Evolutionary conservation across 2,797 vertebrate genomes (phyloP).

Genomic region (Hylomyscus alleni): DNA sequence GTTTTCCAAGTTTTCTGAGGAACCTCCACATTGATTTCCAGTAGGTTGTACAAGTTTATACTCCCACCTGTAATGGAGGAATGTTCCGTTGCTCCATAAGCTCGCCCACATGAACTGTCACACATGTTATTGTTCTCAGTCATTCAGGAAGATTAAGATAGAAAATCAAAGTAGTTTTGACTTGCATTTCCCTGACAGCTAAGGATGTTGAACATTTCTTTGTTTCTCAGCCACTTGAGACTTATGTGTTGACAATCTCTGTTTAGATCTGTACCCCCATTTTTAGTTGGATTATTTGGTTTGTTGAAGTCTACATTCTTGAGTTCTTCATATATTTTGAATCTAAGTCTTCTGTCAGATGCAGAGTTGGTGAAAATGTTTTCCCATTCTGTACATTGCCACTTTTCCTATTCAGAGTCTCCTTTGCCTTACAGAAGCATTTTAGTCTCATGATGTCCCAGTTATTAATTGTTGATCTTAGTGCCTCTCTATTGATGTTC

Average conservation of each 20-base stretch:
- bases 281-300: not conserved
- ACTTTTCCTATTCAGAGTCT: not conserved
- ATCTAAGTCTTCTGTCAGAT: not conserved
- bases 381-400: not conserved
- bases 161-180: not conserved
- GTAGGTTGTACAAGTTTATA: not conserved
- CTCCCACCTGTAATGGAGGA: not conserved
- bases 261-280: not conserved
- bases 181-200: not conserved
- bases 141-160: not conserved
- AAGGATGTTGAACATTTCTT: not conserved
- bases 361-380: not conserved
- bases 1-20: not conserved
- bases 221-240: not conserved
- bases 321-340: not conserved
- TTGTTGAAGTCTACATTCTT: not conserved
- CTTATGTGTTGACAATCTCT: not conserved
- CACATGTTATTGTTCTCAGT: not conserved
- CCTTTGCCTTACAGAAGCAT: not conserved
- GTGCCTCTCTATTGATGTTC: not conserved
- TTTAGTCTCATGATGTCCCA: not conserved
- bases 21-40: not conserved
- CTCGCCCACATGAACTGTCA: not conserved
- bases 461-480: not conserved
- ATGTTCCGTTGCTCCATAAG: not conserved